These are phyloP conservation scores for Diarsia dahlii DNA, from an alignment of 2,888 invertebrate species.

Conservation along the genomic window DNA sequence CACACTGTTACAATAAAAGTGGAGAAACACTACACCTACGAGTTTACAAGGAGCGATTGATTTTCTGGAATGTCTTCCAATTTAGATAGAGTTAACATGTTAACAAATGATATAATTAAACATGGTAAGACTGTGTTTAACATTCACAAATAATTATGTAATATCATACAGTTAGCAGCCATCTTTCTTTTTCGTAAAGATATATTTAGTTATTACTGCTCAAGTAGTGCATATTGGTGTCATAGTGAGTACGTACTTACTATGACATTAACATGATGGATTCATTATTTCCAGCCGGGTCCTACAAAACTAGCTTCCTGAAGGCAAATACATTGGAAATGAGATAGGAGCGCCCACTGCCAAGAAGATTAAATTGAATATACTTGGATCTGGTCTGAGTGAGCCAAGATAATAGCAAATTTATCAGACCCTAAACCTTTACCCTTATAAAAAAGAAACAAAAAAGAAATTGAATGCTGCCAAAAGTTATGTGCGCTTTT, in stretches of 20 bases:
- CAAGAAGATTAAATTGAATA: slow-evolving; percentile 16
- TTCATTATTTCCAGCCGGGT: slow-evolving; percentile 4
- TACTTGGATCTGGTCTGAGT: slow-evolving; percentile 20
- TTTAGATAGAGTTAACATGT: slow-evolving; percentile 37
- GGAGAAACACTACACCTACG: slow-evolving; percentile 42
- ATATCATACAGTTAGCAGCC: slow-evolving; percentile 38
- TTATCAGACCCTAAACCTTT: slow-evolving; percentile 32
- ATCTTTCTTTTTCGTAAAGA: slow-evolving; percentile 5
- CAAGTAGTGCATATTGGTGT: slow-evolving; percentile 3
- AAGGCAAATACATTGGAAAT: neutral
- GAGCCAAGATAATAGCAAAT: slow-evolving; percentile 19
- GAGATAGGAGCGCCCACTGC: slow-evolving; percentile 25
- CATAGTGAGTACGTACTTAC: neutral
- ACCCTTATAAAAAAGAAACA: neutral
- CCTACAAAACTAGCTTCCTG: slow-evolving; percentile 32
- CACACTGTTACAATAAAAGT: slow-evolving; percentile 57
- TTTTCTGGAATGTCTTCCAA: slow-evolving; percentile 65
- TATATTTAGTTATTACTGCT: slow-evolving; percentile 12
- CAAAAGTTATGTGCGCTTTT: slow-evolving; percentile 9
- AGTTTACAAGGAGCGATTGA: slow-evolving; percentile 29
- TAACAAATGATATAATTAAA: slow-evolving; percentile 20
- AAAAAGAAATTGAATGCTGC: slow-evolving; percentile 21
- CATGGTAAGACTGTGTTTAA: slow-evolving; percentile 9
- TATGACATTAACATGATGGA: neutral
- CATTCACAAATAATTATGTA: slow-evolving; percentile 10